Percentiles rank a stretch among this genome's conserved stretches.
These are phyloP conservation scores for Deilephila elpenor DNA, from an alignment of 2,888 invertebrate genomes.

Conservation along the genomic window DNA sequence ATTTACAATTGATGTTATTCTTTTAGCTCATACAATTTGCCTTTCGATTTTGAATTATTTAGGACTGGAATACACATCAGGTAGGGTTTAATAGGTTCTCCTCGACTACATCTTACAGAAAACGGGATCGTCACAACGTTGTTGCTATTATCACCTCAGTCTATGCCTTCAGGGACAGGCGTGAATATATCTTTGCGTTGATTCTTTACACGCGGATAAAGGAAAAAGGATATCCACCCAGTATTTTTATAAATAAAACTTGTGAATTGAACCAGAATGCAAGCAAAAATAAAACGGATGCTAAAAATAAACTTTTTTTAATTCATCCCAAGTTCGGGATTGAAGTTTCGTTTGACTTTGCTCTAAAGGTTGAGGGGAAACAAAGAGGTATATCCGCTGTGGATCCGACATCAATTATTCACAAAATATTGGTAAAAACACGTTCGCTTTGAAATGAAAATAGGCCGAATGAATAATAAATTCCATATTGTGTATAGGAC, in stretches of 20 bases:
- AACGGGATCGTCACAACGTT: too few relatives aligned
- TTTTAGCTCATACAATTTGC: too few relatives aligned
- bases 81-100: too few relatives aligned
- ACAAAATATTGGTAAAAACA: conserved; percentile 1
- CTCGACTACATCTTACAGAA: too few relatives aligned
- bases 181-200: too few relatives aligned
- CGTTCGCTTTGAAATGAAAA: neutral
- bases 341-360: conserved; percentile 1
- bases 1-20: too few relatives aligned
- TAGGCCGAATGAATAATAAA: neutral
- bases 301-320: conserved; percentile 2
- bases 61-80: too few relatives aligned
- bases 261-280: neutral
- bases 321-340: neutral
- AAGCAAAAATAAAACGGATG: neutral
- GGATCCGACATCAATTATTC: neutral
- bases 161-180: too few relatives aligned
- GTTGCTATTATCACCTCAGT: too few relatives aligned
- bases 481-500: too few relatives aligned
- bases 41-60: too few relatives aligned
- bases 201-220: neutral
- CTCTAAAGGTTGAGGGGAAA: neutral
- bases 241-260: neutral
- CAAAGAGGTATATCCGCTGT: neutral
- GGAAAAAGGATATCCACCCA: neutral